Evolutionary conservation across 2,113 vertebrate genomes (phyloP).

Genomic region (Buteo buteo): DNA sequence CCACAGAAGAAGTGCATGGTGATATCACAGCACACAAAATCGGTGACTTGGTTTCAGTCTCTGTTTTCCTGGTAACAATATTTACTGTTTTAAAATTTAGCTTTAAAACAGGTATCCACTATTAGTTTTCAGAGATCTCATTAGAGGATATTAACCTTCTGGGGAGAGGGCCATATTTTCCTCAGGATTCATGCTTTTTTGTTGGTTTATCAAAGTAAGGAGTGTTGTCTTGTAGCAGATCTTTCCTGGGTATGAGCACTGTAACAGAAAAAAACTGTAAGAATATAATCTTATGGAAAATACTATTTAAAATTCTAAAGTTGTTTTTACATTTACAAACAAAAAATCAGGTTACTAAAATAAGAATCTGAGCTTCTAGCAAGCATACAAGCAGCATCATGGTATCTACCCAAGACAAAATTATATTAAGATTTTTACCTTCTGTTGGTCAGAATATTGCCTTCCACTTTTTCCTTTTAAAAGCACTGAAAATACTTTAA

Average conservation of each 20-base stretch:
- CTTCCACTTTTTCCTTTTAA: background rate
- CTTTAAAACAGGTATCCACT: background rate
- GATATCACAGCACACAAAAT: background rate
- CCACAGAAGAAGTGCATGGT: background rate
- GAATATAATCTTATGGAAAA: background rate
- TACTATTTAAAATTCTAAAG: background rate
- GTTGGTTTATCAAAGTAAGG: constrained; percentile 54
- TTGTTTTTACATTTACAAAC: background rate
- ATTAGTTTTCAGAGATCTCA: background rate
- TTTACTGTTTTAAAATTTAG: background rate
- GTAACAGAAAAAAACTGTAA: background rate
- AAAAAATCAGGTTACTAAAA: background rate
- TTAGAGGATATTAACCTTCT: background rate
- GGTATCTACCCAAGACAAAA: background rate
- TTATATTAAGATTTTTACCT: background rate
- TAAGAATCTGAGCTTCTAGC: background rate
- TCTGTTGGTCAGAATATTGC: background rate
- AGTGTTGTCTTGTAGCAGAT: constrained; percentile 62
- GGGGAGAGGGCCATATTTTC: background rate
- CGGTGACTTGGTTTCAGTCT: background rate
- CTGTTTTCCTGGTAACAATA: background rate
- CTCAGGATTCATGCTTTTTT: constrained; percentile 35
- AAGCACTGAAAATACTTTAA: background rate
- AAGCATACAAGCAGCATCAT: background rate
- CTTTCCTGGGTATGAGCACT: constrained; percentile 67